Base-by-base conservation (phyloP, 2,113 vertebrate species). In the Gadus chalcogrammus region DNA sequence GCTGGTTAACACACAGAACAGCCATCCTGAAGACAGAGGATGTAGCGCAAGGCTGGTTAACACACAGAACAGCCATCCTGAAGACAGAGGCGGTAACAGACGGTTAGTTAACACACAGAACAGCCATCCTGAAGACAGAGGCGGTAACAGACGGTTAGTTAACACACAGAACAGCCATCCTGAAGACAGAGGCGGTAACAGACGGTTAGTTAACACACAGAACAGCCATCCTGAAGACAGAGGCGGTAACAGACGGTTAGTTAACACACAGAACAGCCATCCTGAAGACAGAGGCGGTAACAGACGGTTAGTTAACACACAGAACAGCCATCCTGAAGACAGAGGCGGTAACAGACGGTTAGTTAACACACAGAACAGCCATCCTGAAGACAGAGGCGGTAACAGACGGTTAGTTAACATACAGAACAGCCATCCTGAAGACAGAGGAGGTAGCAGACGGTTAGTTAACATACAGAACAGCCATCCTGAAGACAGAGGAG, bases 301-400 rank as follows among this genome's bases (percentile, higher is more conserved):
- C 31, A 4, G 31, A 35, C 31, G 31, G 4, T 1, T 35, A 35
- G 31, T 7, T 35, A 35, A 35, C 31, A 35, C 31, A 35, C 31
- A 35, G 4, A 35, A 35, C 31, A 35, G 31, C 31, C 31, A 31
- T 31, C 97, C 97, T 99, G 86, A 55, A 77, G 70, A 78, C 1
- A 65, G 15, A 17, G 13, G 5, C n/a, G 5, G 63, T 38, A 16
- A 5, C 55, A 6, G 2, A 55, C 2, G 53, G 15, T 2, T 16
- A 1, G 55, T 3, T 58, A n/a, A 7, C 55, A 17, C 55, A 58
- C n/a, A 58, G 15, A n/a, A 58, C 15, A 35, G 31, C 31, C 31
- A 35, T 7, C 97, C 97, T 99, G 86, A 55, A 77, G 70, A 78
- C 1, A 65, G 15, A 17, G 13, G 5, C n/a, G 5, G 63, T 38